Conservation (phyloP, 64 coral and sea anemone genomes). For the Pachyseris speciosa region DNA sequence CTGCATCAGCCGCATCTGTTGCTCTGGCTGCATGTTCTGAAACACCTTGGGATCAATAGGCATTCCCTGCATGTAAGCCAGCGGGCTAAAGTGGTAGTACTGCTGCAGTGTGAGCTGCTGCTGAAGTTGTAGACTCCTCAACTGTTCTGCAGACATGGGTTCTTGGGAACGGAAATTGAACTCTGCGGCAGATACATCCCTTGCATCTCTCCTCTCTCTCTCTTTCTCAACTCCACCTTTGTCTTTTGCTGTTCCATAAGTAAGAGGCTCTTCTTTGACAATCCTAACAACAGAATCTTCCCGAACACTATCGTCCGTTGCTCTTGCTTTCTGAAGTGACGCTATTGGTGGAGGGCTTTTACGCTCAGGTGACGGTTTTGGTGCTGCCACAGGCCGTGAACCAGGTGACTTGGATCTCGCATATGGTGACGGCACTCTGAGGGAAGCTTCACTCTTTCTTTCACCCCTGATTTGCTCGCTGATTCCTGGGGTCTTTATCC, state of each 20-base stretch:
- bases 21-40: not conserved
- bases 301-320: not conserved
- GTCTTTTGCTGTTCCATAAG: constrained; percentile 22
- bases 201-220: not conserved
- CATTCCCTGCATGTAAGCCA: constrained; percentile 2
- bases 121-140: constrained; percentile 35
- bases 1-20: constrained; percentile 30
- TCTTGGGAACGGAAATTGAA: not conserved
- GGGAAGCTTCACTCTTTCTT: constrained; percentile 14
- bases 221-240: constrained; percentile 8
- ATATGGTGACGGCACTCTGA: constrained; percentile 7
- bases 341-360: constrained; percentile 21
- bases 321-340: not conserved
- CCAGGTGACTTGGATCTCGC: constrained; percentile 15
- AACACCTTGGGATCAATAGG: constrained; percentile 22
- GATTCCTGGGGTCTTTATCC: constrained; percentile 2
- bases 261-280: constrained; percentile 27
- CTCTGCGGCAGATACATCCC: not conserved
- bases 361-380: not conserved
- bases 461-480: constrained; percentile 9
- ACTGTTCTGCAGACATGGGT: constrained; percentile 47
- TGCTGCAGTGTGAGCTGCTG: constrained; percentile 42
- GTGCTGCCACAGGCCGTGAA: not conserved
- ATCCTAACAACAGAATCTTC: constrained; percentile 27
- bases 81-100: constrained; percentile 3